Conservation (phyloP, 2,113 vertebrate genomes). For the Bos javanicus region DNA sequence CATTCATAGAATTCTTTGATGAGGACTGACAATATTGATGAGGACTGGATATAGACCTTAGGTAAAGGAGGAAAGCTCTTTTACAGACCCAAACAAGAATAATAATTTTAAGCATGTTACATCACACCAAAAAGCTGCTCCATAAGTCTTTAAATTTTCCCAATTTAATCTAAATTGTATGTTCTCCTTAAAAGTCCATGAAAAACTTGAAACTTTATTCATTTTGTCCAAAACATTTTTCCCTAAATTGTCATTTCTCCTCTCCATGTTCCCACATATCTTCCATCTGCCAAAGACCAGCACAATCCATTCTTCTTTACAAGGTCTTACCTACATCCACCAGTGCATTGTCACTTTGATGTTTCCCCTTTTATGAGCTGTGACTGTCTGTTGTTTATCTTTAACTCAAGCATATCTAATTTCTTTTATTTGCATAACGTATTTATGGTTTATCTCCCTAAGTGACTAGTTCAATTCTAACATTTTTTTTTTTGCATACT, state of each 20-base stretch:
- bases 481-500: not conserved
- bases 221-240: not conserved
- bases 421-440: not conserved
- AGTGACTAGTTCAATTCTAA: not conserved
- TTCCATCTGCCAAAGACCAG: not conserved
- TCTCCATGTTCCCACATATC: not conserved
- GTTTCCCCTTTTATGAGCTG: not conserved
- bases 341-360: not conserved
- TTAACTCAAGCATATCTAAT: not conserved
- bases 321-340: not conserved
- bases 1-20: not conserved
- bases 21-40: not conserved
- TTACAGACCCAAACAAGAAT: not conserved
- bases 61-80: not conserved
- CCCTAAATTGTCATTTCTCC: not conserved
- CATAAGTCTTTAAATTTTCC: not conserved
- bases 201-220: not conserved
- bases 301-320: not conserved
- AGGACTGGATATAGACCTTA: not conserved
- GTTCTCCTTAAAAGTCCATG: not conserved
- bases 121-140: not conserved
- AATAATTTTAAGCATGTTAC: not conserved
- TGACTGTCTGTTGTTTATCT: not conserved
- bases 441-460: not conserved
- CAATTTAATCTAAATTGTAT: not conserved